These are phyloP conservation scores for Troides aeacus DNA, from an alignment of 2,888 invertebrate species.

Conservation along the genomic window DNA sequence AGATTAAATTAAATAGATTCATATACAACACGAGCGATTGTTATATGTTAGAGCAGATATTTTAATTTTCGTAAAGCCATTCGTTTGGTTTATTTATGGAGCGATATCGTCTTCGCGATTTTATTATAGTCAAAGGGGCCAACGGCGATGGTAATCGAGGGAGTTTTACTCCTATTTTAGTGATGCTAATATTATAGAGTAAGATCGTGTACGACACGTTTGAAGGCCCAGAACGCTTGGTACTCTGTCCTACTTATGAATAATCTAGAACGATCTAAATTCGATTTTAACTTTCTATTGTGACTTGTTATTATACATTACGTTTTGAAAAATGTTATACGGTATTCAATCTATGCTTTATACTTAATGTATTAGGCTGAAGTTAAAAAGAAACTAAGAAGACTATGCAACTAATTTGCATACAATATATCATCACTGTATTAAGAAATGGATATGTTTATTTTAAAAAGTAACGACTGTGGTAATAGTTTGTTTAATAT, in stretches of 20 bases:
- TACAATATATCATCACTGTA: too few species aligned
- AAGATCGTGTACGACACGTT: conserved; percentile 33
- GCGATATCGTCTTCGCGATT: not conserved
- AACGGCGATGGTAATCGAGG: conserved; percentile 47
- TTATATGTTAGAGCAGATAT: not conserved
- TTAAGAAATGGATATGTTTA: too few species aligned
- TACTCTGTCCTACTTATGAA: conserved; percentile 30
- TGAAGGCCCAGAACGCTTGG: conserved; percentile 31
- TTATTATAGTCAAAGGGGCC: conserved; percentile 42
- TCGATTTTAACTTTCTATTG: conserved; percentile 33
- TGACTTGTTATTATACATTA: conserved; percentile 21
- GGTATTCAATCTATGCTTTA: not conserved
- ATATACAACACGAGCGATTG: not conserved
- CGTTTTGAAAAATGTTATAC: not conserved
- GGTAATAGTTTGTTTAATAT: too few species aligned
- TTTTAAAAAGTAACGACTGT: too few species aligned
- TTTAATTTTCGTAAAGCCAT: not conserved
- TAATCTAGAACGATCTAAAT: conserved; percentile 29
- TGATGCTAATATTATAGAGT: conserved; percentile 31
- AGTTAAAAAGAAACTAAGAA: not conserved
- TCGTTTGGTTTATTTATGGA: conserved; percentile 6
- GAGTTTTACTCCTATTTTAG: conserved; percentile 48
- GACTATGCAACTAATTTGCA: too few species aligned
- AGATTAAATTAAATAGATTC: not conserved
- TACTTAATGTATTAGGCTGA: not conserved